Conservation (phyloP, 2,797 vertebrate species). For the Esox lucius region DNA sequence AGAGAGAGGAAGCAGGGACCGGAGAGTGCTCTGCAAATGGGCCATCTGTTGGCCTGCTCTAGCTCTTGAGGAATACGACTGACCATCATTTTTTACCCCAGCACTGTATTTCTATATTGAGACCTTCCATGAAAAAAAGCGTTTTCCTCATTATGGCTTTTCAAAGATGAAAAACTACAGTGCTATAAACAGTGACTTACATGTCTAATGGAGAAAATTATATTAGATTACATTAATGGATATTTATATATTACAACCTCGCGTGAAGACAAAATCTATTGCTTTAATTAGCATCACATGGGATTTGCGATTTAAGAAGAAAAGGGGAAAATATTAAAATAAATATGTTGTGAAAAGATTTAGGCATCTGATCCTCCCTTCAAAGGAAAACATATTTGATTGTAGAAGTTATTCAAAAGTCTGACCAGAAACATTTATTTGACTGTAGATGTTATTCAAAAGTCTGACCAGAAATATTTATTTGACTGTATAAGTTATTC, state of each 20-base stretch:
- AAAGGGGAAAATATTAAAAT: background rate
- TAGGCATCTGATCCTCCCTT: background rate
- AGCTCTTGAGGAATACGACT: slow-evolving; percentile 51
- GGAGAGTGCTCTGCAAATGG: slow-evolving; percentile 48
- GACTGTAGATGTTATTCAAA: slow-evolving; percentile 46
- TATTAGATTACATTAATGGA: slow-evolving; percentile 49
- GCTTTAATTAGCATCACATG: slow-evolving; percentile 6
- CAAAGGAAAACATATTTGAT: slow-evolving; percentile 16
- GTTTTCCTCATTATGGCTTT: slow-evolving; percentile 54
- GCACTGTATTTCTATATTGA: slow-evolving; percentile 59
- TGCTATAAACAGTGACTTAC: slow-evolving; percentile 52
- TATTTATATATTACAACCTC: slow-evolving; percentile 28
- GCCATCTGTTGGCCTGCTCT: slow-evolving; percentile 50
- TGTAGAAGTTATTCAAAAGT: slow-evolving; percentile 53
- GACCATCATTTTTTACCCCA: slow-evolving; percentile 61
- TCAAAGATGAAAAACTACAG: slow-evolving; percentile 52
- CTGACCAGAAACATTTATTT: slow-evolving; percentile 37
- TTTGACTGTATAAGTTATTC: slow-evolving; percentile 51
- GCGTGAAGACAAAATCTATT: slow-evolving; percentile 34
- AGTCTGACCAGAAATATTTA: slow-evolving; percentile 50
- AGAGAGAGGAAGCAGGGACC: slow-evolving; percentile 15
- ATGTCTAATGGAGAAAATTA: slow-evolving; percentile 47
- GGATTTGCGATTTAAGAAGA: background rate
- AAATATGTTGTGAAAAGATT: background rate
- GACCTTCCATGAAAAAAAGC: slow-evolving; percentile 35